Conservation (phyloP, 2,888 invertebrate genomes). For the Cephus rjabovi region DNA sequence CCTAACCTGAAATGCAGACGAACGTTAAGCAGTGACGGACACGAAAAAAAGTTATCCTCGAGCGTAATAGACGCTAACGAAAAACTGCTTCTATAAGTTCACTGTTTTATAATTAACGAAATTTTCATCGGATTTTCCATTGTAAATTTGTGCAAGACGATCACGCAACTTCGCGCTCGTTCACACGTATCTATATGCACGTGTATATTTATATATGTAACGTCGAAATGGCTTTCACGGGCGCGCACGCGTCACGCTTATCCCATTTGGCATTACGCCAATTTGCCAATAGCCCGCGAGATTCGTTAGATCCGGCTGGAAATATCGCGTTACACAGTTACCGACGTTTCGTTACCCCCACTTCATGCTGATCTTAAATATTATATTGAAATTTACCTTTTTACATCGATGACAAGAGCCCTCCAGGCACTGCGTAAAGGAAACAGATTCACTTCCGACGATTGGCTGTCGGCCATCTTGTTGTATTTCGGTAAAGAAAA, state of each 20-base stretch:
- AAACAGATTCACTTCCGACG: background rate
- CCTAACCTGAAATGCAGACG: background rate
- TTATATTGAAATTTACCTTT: conserved; percentile 16
- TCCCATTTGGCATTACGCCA: conserved; percentile 56
- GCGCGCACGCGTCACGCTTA: conserved; percentile 30
- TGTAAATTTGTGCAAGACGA: background rate
- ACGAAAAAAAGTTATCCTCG: background rate
- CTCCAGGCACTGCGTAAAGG: background rate
- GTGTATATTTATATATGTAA: background rate
- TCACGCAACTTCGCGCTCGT: background rate
- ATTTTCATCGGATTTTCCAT: background rate
- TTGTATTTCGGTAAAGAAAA: background rate
- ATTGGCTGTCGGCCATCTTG: background rate
- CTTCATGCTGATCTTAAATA: conserved; percentile 4
- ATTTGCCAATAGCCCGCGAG: conserved; percentile 40
- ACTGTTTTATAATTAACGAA: background rate
- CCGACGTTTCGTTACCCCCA: background rate
- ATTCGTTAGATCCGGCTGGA: conserved; percentile 47
- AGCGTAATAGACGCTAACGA: background rate
- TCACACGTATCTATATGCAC: conserved; percentile 21
- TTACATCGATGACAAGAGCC: background rate
- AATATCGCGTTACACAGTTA: conserved; percentile 37
- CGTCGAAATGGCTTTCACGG: conserved; percentile 30
- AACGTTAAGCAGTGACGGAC: background rate
- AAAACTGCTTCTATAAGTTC: background rate